A percentile compares a stretch with the other conserved stretches of the same genome.
Conservation (phyloP, 1,140 invertebrate species). For the Drosophila persimilis region DNA sequence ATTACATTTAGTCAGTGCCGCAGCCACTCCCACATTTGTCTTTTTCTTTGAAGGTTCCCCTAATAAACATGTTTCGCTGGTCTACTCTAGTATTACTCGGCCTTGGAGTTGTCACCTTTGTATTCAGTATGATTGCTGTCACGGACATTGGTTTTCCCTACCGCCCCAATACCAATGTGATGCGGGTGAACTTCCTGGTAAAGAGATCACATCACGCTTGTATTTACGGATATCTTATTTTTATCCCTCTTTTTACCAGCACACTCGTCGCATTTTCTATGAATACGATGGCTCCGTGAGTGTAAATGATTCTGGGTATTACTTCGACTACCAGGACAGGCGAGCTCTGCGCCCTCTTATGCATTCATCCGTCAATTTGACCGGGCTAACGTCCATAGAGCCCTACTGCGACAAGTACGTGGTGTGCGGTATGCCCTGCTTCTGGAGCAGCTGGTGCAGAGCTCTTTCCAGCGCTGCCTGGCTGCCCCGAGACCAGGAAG, state of each 20-base stretch:
- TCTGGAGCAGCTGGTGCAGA: slow-evolving; percentile 37
- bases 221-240: not conserved
- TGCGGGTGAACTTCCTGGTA: slow-evolving; percentile 87
- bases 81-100: slow-evolving; percentile 39
- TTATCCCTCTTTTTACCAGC: slow-evolving; percentile 79
- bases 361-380: slow-evolving; percentile 58
- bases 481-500: slow-evolving; percentile 38
- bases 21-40: not conserved
- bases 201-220: too few relatives aligned
- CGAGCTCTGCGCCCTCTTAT: slow-evolving; percentile 86
- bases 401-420: slow-evolving; percentile 86
- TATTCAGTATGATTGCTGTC: slow-evolving; percentile 83
- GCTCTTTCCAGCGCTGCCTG: slow-evolving; percentile 30
- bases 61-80: slow-evolving; percentile 68
- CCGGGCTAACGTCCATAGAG: slow-evolving; percentile 85
- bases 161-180: slow-evolving; percentile 86
- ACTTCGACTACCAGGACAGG: slow-evolving; percentile 89
- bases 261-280: slow-evolving; percentile 86
- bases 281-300: slow-evolving; percentile 84
- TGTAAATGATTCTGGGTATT: slow-evolving; percentile 86
- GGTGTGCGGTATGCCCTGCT: slow-evolving; percentile 88
- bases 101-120: slow-evolving; percentile 40
- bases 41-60: slow-evolving; percentile 42
- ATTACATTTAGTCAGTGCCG: not conserved
- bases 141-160: slow-evolving; percentile 90